Evolutionary conservation across 2,113 vertebrate species (phyloP).

Genomic region (Hippocampus abdominalis): DNA sequence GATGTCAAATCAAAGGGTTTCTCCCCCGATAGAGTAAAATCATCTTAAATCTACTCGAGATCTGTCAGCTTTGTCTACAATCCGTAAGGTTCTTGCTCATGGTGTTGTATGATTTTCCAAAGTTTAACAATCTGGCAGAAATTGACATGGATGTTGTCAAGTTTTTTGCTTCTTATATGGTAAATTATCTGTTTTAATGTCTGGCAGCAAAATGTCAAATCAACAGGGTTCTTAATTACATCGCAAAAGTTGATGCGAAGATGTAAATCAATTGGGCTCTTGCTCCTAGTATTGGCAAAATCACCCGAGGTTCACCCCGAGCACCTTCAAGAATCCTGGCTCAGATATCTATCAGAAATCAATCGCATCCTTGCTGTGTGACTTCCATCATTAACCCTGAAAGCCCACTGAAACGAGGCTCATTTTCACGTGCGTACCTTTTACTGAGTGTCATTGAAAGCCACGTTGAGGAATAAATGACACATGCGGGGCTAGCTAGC

Average conservation of each 20-base stretch:
- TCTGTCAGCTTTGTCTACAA: not conserved
- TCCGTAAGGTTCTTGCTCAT: not conserved
- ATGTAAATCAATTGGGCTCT: not conserved
- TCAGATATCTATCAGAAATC: not conserved
- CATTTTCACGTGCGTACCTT: not conserved
- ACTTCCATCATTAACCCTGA: not conserved
- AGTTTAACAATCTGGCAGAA: not conserved
- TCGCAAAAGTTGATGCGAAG: not conserved
- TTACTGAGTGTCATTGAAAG: not conserved
- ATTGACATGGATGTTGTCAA: not conserved
- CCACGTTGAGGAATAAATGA: not conserved
- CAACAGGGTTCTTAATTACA: not conserved
- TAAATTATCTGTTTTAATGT: not conserved
- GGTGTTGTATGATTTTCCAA: no score
- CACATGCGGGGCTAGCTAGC: not conserved
- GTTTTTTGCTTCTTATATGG: not conserved
- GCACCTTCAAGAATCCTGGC: not conserved
- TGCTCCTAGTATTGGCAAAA: not conserved
- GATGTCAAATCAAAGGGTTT: no score
- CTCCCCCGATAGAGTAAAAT: no score
- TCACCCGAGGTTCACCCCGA: not conserved
- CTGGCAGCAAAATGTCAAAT: not conserved
- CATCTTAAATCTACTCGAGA: no score
- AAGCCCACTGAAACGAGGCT: not conserved
- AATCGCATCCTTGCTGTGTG: not conserved